phyloP scores from a whole-genome alignment of 2,888 invertebrate species.

The Melanophora roralis region DNA sequence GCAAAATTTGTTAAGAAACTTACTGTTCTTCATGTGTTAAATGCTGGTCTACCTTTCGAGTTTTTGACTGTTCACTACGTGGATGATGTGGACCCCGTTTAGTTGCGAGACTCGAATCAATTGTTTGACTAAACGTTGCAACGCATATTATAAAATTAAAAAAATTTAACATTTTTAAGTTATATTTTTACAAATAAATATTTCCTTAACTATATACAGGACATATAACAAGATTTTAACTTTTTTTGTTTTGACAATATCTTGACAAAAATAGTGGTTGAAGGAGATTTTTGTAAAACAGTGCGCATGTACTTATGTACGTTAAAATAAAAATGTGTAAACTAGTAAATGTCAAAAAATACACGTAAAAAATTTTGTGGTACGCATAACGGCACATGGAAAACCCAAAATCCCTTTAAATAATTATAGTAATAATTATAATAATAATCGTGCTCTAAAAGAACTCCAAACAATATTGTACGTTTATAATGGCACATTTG shows the following conservation, averaged over 20 bases:
- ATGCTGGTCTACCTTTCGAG: constrained; percentile 81
- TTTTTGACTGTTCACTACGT: constrained; percentile 79
- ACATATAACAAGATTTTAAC: not conserved
- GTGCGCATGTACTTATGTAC: constrained; percentile 27
- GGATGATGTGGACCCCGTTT: constrained; percentile 84
- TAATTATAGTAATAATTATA: too few species aligned
- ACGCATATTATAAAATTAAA: constrained; percentile 72
- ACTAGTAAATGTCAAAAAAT: too few species aligned
- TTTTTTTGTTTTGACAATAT: not conserved
- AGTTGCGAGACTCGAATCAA: constrained; percentile 66
- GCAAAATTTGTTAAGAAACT: constrained; percentile 68
- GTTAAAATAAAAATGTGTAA: not conserved
- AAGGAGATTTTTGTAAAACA: not conserved
- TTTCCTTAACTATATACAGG: not conserved
- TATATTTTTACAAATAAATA: not conserved
- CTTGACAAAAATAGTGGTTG: not conserved
- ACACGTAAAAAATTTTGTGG: constrained; percentile 4
- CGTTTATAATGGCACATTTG: too few species aligned
- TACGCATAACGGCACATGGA: not conserved
- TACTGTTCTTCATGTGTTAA: constrained; percentile 87
- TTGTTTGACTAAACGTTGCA: constrained; percentile 70
- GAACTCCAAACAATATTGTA: too few species aligned
- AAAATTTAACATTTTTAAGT: constrained; percentile 70
- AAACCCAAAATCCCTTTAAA: too few species aligned
- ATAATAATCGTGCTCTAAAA: too few species aligned